Evolutionary conservation across 2,113 vertebrate species (phyloP), one percentile per base, ranked within the genome.

Genomic region (Austrofundulus limnaeus): DNA sequence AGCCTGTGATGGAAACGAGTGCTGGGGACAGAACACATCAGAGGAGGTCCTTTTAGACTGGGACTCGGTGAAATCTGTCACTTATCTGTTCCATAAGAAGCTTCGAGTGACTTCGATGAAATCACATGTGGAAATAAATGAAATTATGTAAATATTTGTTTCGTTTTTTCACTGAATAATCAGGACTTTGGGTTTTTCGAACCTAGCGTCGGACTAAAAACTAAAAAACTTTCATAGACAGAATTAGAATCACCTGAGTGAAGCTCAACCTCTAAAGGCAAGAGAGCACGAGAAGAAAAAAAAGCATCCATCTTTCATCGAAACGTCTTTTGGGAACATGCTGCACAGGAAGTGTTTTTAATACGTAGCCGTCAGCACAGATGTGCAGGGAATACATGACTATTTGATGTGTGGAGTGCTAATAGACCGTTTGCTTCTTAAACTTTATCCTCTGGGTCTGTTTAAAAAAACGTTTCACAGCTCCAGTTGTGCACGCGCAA

Each of bases 1-100:
- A 31, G 80, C 24, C 61, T 20, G 56, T 28, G 25, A 64, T 55
- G 45, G 63, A 72, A 78, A 81, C 55, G 46, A 52, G 72, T 56
- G 61, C 51, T 51, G 54, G 43, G 21, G 24, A 41, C n/a, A 7
- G 10, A 60, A 51, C 1, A 19, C 7, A n/a, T 50, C 42, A 25
- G 46, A 74, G 20, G 48, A 67, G n/a, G n/a, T n/a, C n/a, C n/a
- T n/a, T n/a, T n/a, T n/a, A n/a, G n/a, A n/a, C n/a, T n/a, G n/a
- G n/a, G n/a, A n/a, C n/a, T n/a, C n/a, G n/a, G n/a, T n/a, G n/a
- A n/a, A n/a, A 64, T 50, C n/a, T 3, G 52, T 50, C 71, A 57
- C 34, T 72, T 51, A 17, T 46, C 37, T 17, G 5, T 56, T 63
- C 70, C 34, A 11, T 46, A 47, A 53, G 50, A 51, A 34, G 9